Percentiles rank a stretch among this genome's conserved stretches.
Conservation (phyloP, 2,888 invertebrate genomes). For the Zaprionus obscuricornis region DNA sequence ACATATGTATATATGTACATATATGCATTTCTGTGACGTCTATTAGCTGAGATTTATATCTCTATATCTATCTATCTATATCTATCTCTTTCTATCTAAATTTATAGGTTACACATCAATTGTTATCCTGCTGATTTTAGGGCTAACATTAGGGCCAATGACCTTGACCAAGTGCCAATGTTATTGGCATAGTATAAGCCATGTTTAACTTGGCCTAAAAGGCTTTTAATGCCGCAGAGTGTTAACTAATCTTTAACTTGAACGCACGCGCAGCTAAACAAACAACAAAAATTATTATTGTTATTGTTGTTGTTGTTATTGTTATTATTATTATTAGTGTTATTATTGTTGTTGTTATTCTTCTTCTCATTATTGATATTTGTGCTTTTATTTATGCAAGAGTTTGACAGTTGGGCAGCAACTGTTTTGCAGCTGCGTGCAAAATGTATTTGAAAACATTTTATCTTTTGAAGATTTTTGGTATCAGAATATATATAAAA, state of each 20-base stretch:
- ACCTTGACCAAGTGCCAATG: background rate
- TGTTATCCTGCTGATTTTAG: too few relatives aligned
- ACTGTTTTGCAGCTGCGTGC: background rate
- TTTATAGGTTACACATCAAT: too few relatives aligned
- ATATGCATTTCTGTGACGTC: background rate
- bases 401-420: too few relatives aligned
- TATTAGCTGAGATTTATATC: background rate
- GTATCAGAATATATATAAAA: too few relatives aligned
- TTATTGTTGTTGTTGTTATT: background rate
- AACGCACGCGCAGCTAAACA: constrained; percentile 11
- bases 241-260: background rate
- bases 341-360: too few relatives aligned
- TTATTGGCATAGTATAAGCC: background rate
- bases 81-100: too few relatives aligned
- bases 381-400: background rate
- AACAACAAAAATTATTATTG: constrained; percentile 3
- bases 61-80: background rate
- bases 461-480: too few relatives aligned
- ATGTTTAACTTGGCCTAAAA: background rate
- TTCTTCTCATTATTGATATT: too few relatives aligned
- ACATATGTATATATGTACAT: background rate
- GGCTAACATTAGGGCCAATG: too few relatives aligned
- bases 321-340: background rate
- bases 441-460: constrained; percentile 1
- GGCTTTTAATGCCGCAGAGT: background rate